Evolutionary conservation across 2,888 invertebrate genomes (phyloP).

Genomic region (Pogonocherus hispidulus): DNA sequence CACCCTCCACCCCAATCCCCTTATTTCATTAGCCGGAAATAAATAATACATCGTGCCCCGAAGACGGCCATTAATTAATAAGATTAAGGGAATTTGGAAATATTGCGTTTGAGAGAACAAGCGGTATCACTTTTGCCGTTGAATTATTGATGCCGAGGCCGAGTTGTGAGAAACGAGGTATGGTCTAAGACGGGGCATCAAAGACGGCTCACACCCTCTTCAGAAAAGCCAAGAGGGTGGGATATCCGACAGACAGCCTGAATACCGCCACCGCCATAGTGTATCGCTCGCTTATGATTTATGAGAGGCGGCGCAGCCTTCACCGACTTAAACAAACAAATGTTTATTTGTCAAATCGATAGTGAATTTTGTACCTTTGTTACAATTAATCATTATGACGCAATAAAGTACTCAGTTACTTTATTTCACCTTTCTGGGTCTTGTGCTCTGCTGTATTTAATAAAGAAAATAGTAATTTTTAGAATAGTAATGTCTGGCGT

Average conservation of each 20-base stretch:
- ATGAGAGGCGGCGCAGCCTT: constrained; percentile 10
- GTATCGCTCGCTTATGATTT: constrained; percentile 30
- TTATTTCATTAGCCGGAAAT: constrained; percentile 30
- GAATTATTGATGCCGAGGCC: constrained; percentile 31
- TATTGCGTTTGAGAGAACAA: constrained; percentile 32
- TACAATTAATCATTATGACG: too few species aligned
- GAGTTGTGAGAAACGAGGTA: constrained; percentile 27
- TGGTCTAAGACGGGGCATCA: constrained; percentile 27
- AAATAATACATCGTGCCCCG: constrained; percentile 25
- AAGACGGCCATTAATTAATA: constrained; percentile 32
- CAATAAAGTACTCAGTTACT: too few species aligned
- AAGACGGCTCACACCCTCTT: constrained; percentile 30
- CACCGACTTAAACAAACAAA: neutral
- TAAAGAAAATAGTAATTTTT: too few species aligned
- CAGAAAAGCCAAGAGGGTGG: constrained; percentile 33
- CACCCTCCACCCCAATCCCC: neutral
- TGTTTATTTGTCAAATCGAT: too few species aligned
- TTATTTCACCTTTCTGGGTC: too few species aligned
- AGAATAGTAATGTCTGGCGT: too few species aligned
- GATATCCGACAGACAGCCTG: constrained; percentile 27
- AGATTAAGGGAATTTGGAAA: constrained; percentile 35
- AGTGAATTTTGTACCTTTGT: too few species aligned
- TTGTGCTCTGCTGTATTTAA: too few species aligned
- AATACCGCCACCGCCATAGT: constrained; percentile 13
- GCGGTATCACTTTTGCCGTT: constrained; percentile 32